Base-by-base conservation (phyloP, 2,888 invertebrate species). In the Campoplex capitator region DNA sequence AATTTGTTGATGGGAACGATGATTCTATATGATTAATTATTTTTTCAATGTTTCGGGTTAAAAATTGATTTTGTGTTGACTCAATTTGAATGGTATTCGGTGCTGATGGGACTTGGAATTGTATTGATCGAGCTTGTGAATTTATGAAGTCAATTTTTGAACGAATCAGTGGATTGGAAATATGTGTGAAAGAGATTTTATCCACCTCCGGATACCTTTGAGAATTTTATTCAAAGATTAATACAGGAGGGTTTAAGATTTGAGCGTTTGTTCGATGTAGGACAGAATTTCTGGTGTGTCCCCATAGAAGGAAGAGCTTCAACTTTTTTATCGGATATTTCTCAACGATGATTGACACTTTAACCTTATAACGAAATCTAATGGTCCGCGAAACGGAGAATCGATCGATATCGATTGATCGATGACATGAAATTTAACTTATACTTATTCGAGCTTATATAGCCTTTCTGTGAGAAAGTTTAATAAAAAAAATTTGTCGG, bases 281-380 rank as follows among this genome's bases (percentile, higher is more conserved):
- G 38, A 54, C 6, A 11, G 35, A 54, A 74, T 38, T 4, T 9
- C 56, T 54, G 3, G 45, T 56, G 7, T 51, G 8, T 56, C 23
- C 11, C 18, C 18, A 48, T 6, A 51, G 38, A 18, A 23, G 1
- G 32, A 23, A 38, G 18, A n/a, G 23, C 1, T 11, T 54, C n/a
- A 8, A 23, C n/a, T 38, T 38, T 38, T 74, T 56, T n/a, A 35
- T 38, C 28, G n/a, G 54, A 13, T 35, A 4, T 73, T 73, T 73
- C 73, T 38, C 38, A 73, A 73, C 18, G 32, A 38, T 74, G 56
- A 54, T 74, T 74, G 54, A 56, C 73, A 74, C 48, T 70, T 28
- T 28, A 13, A 38, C 35, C 73, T 23, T 74, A 18, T 38, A 74
- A 74, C 38, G 23, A 56, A 74, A 74, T 54, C 54, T 51, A 8